These are phyloP conservation scores for Phrixothrix hirtus DNA, from an alignment of 2,888 invertebrate genomes.

Conservation along the genomic window DNA sequence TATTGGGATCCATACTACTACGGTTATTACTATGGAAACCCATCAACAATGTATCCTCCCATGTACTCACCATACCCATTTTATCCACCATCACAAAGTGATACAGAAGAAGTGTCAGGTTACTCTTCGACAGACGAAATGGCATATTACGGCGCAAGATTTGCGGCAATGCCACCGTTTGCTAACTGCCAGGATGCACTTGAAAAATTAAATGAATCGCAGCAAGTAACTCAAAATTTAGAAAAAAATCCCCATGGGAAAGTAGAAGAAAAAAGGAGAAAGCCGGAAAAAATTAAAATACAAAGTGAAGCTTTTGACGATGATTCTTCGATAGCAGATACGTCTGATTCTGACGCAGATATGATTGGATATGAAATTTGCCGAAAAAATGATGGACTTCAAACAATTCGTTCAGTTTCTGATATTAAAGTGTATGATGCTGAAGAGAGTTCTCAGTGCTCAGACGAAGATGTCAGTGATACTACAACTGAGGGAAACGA, in stretches of 20 bases:
- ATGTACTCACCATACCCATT: slow-evolving; percentile 46
- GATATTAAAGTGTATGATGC: slow-evolving; percentile 57
- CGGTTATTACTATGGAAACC: slow-evolving; percentile 25
- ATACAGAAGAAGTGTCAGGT: slow-evolving; percentile 49
- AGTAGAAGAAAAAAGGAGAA: slow-evolving; percentile 42
- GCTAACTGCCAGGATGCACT: no score
- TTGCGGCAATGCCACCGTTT: slow-evolving; percentile 14
- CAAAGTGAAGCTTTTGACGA: slow-evolving; percentile 47
- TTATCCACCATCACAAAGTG: slow-evolving; percentile 37
- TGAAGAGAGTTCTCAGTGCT: slow-evolving; percentile 32
- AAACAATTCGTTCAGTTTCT: slow-evolving; percentile 59
- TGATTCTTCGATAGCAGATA: slow-evolving; percentile 19
- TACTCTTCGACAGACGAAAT: slow-evolving; percentile 57
- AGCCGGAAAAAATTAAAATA: slow-evolving; percentile 30
- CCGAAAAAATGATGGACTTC: slow-evolving; percentile 6
- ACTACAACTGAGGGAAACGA: slow-evolving; percentile 43
- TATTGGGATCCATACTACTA: slow-evolving; percentile 50
- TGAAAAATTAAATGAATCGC: background rate
- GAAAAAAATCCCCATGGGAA: slow-evolving; percentile 30
- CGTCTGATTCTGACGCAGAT: slow-evolving; percentile 32
- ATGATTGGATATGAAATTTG: slow-evolving; percentile 27
- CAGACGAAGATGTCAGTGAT: slow-evolving; percentile 30
- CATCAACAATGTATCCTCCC: slow-evolving; percentile 45
- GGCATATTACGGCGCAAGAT: slow-evolving; percentile 41
- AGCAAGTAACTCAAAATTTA: background rate